Evolutionary conservation across 2,797 vertebrate species (phyloP), one percentile per base, ranked within the genome.

Genomic region (Crocodylus rhombifer): DNA sequence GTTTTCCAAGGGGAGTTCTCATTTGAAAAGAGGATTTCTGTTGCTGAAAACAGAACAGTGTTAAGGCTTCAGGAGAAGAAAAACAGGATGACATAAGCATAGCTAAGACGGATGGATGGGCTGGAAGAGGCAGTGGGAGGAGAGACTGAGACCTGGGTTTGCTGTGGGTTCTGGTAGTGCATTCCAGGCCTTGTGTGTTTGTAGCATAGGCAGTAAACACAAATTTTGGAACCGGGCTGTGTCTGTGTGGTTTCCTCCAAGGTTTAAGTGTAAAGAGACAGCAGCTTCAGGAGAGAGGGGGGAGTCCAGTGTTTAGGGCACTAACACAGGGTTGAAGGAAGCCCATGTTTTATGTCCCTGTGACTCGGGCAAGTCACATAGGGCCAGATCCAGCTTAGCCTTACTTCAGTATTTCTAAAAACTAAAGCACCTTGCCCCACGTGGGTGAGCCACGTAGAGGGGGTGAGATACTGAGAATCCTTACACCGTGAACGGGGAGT

Each of bases 21-120:
- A 83, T 80, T 82, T 26, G 87, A 95, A 93, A 89, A 96, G 90
- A 93, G 93, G 95, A 91, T 97, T 96, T 89, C 95, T 96, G 86
- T 77, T 89, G 93, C 93, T 84, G 77, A 87, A 95, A 94, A 89
- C 86, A 95, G 85, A 65, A 77, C 0, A 0, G 16, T 21, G 74
- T 78, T 71, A 26, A 64, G 81, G 84, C 57, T 93, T 58, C 16
- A 51, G 36, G 25, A 89, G 65, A 80, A 84, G 93, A 93, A 84
- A 95, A 93, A 80, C 1, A 1, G 81, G 62, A 51, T 76, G 90
- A 89, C 26, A 20, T 16, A 61, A 87, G 56, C 18, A 8, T 3
- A 84, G 91, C 86, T 89, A 94, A 89, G 69, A 74, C 25, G 0
- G 0, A 23, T 0, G 15, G 26, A 76, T 2, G 42, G 80, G 83